phyloP scores from a whole-genome alignment of 2,888 invertebrate species.

The Drosophila testacea region DNA sequence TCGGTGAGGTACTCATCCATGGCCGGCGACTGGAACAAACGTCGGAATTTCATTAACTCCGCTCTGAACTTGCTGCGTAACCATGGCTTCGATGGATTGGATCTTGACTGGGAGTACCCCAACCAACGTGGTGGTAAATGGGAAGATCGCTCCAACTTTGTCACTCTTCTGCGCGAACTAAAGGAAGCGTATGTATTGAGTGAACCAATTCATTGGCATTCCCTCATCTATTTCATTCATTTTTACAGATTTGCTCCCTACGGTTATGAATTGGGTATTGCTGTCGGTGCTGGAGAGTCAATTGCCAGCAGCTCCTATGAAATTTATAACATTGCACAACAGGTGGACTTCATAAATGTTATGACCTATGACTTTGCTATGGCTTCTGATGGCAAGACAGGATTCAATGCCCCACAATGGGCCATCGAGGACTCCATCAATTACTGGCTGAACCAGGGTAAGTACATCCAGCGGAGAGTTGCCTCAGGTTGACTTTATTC shows the following conservation, averaged over 20 bases:
- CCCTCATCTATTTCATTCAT: too few species aligned
- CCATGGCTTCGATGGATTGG: slow-evolving; percentile 94
- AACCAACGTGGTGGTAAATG: slow-evolving; percentile 84
- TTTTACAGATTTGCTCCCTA: slow-evolving; percentile 55
- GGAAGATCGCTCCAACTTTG: slow-evolving; percentile 91
- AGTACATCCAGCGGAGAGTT: background rate
- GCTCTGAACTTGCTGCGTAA: slow-evolving; percentile 91
- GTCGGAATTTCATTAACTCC: slow-evolving; percentile 90
- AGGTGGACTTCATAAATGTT: slow-evolving; percentile 68
- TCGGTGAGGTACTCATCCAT: slow-evolving; percentile 93
- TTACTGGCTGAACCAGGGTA: slow-evolving; percentile 93
- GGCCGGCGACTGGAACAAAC: slow-evolving; percentile 89
- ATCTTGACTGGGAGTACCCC: slow-evolving; percentile 97
- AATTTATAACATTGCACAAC: slow-evolving; percentile 63
- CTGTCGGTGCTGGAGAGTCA: slow-evolving; percentile 80
- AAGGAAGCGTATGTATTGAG: slow-evolving; percentile 85
- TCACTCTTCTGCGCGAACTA: slow-evolving; percentile 59
- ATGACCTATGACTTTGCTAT: slow-evolving; percentile 74
- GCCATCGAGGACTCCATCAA: slow-evolving; percentile 93
- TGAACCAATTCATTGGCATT: background rate
- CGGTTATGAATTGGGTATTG: slow-evolving; percentile 88
- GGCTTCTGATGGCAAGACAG: slow-evolving; percentile 63
- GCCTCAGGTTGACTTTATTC: background rate
- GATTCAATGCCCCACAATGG: slow-evolving; percentile 65
- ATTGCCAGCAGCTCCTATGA: slow-evolving; percentile 59